These are phyloP conservation scores for Parelbella ahira DNA, from an alignment of 2,888 invertebrate genomes.

Conservation along the genomic window DNA sequence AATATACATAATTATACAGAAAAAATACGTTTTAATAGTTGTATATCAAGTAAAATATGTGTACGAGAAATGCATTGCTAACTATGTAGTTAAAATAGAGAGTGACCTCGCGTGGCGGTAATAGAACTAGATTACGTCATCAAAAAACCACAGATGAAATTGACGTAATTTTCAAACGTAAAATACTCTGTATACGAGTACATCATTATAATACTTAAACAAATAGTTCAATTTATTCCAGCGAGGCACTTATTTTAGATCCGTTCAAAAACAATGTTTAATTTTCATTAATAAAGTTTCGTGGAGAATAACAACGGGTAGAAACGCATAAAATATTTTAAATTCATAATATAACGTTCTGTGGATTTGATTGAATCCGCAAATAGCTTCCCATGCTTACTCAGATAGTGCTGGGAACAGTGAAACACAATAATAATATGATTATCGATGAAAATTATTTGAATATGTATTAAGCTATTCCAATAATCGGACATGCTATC, in stretches of 20 bases:
- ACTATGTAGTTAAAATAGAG: not conserved
- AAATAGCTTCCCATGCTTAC: slow-evolving; percentile 71
- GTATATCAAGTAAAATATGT: too few relatives aligned
- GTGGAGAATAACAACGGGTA: slow-evolving; percentile 8
- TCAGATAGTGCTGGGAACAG: slow-evolving; percentile 39
- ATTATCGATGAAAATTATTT: slow-evolving; percentile 36
- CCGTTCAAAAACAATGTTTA: slow-evolving; percentile 11
- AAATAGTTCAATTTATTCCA: slow-evolving; percentile 19
- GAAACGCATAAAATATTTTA: slow-evolving; percentile 12
- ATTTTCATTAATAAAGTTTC: slow-evolving; percentile 10
- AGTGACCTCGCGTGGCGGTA: slow-evolving; percentile 32
- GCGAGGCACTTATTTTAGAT: slow-evolving; percentile 1
- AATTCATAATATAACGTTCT: slow-evolving; percentile 63
- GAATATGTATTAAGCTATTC: too few relatives aligned
- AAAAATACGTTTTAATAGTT: too few relatives aligned
- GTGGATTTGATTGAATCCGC: slow-evolving; percentile 75
- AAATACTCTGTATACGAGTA: not conserved
- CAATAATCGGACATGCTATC: too few relatives aligned
- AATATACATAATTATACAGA: too few relatives aligned
- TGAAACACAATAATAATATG: not conserved
- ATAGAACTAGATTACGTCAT: slow-evolving; percentile 33
- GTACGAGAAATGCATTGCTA: too few relatives aligned
- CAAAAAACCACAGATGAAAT: slow-evolving; percentile 32
- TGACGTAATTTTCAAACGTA: slow-evolving; percentile 34
- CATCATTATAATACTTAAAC: slow-evolving; percentile 13